phyloP scores from a whole-genome alignment of 2,888 invertebrate genomes.

The Melanostoma mellinum region DNA sequence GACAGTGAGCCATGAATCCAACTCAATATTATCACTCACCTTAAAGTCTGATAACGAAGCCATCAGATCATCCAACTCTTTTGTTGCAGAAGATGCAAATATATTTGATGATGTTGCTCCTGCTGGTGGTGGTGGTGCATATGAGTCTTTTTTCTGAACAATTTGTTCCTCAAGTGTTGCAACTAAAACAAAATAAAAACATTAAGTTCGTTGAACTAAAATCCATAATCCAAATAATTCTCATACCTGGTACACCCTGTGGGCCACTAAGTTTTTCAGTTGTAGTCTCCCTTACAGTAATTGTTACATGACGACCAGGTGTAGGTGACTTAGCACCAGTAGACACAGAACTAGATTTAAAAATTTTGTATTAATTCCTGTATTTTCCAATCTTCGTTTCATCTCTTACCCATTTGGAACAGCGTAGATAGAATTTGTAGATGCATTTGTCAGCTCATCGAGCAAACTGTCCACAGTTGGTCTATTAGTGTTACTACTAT shows the following conservation, averaged over 20 bases:
- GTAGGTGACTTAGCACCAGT: conserved; percentile 78
- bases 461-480: conserved; percentile 94
- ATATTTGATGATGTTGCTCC: conserved; percentile 53
- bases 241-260: conserved; percentile 78
- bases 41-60: conserved; percentile 97
- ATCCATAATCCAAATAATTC: background rate
- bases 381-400: background rate
- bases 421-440: conserved; percentile 82
- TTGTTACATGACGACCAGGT: conserved; percentile 83
- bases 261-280: conserved; percentile 83
- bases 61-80: conserved; percentile 97
- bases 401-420: conserved; percentile 87
- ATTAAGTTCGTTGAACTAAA: background rate
- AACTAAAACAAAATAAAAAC: conserved; percentile 74
- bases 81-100: conserved; percentile 92
- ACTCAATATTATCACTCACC: conserved; percentile 83
- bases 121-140: conserved; percentile 74
- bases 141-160: conserved; percentile 79
- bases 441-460: conserved; percentile 88
- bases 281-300: conserved; percentile 85
- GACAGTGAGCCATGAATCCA: background rate
- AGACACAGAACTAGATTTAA: conserved; percentile 34
- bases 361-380: background rate
- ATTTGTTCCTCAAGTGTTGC: conserved; percentile 79
- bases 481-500: conserved; percentile 82